phyloP scores from a whole-genome alignment of 2,888 invertebrate genomes.

The Laspeyria flexula region DNA sequence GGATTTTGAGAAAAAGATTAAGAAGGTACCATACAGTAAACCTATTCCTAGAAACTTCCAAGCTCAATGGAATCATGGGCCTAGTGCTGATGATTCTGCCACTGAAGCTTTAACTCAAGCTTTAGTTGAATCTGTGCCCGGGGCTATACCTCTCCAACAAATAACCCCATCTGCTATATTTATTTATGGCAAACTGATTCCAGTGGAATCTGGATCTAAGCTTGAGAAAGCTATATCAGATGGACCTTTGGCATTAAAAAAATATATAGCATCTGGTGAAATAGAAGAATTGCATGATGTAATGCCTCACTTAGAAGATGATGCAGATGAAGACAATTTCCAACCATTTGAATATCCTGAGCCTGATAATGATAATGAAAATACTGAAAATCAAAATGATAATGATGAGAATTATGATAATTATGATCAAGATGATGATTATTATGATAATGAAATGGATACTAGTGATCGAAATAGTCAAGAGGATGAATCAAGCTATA shows the following conservation, averaged over 20 bases:
- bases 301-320: conserved; percentile 89
- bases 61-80: conserved; percentile 97
- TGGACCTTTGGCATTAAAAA: conserved; percentile 91
- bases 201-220: conserved; percentile 91
- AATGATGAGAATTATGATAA: conserved; percentile 62
- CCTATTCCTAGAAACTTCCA: conserved; percentile 98
- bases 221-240: conserved; percentile 91
- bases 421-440: conserved; percentile 69
- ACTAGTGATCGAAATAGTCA: conserved; percentile 72
- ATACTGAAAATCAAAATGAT: conserved; percentile 49
- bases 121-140: conserved; percentile 91
- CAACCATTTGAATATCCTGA: conserved; percentile 79
- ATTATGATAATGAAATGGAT: conserved; percentile 76
- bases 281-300: conserved; percentile 93
- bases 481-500: conserved; percentile 66
- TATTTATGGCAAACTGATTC: conserved; percentile 93
- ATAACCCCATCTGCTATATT: conserved; percentile 93
- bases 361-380: conserved; percentile 60
- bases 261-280: conserved; percentile 92
- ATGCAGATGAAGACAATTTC: conserved; percentile 82
- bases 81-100: conserved; percentile 81
- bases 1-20: conserved; percentile 90
- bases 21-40: conserved; percentile 97
- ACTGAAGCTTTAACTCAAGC: conserved; percentile 89
- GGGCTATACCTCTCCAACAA: conserved; percentile 91